Conservation (phyloP, 2,113 vertebrate genomes). For the Oncorhynchus mykiss region DNA sequence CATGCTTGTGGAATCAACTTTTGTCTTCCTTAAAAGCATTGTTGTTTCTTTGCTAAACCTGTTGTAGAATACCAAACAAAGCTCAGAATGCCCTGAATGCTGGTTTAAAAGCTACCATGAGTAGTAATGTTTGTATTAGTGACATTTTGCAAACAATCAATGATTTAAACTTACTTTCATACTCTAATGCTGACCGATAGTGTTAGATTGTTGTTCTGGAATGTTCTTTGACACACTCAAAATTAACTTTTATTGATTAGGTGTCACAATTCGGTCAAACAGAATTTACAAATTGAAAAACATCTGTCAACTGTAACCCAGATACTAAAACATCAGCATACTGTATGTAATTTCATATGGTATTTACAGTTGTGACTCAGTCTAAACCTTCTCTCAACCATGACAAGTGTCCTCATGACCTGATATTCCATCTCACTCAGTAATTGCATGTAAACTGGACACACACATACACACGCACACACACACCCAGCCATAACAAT, state of each 20-base stretch:
- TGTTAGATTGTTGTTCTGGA: not conserved
- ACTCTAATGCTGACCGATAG: not conserved
- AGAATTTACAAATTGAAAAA: not conserved
- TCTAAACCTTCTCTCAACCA: not conserved
- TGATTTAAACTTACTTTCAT: not conserved
- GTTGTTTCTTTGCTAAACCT: not conserved
- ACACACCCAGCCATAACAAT: conserved; percentile 34
- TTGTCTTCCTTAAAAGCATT: not conserved
- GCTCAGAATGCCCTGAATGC: not conserved
- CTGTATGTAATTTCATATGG: not conserved
- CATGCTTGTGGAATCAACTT: not conserved
- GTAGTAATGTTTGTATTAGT: not conserved
- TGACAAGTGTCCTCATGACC: not conserved
- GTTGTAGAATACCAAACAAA: not conserved
- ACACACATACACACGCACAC: conserved; percentile 9
- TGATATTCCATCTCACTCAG: not conserved
- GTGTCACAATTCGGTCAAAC: not conserved
- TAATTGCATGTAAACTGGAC: conserved; percentile 1
- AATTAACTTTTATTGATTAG: not conserved
- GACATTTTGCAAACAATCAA: not conserved
- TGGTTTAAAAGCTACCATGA: not conserved
- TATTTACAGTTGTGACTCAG: not conserved
- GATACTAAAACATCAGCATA: not conserved
- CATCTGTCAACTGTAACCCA: not conserved
- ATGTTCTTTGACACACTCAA: not conserved